Evolutionary conservation across 2,113 vertebrate genomes (phyloP).

Genomic region (Callionymus lyra): DNA sequence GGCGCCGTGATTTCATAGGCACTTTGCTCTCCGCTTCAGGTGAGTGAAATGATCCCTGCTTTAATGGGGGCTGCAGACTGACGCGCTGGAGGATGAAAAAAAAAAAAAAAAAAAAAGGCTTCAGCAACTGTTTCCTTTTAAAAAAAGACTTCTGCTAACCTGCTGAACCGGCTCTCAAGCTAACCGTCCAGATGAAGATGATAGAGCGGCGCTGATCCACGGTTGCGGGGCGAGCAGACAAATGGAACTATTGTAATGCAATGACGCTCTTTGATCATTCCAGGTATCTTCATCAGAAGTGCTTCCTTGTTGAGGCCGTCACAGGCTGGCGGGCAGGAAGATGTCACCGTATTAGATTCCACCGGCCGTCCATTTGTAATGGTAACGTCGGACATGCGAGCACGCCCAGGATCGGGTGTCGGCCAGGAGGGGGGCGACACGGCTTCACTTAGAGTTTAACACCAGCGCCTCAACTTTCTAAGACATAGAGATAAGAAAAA

Average conservation of each 20-base stretch:
- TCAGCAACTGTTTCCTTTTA: too few species aligned
- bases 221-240: too few species aligned
- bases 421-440: not conserved
- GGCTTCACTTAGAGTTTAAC: not conserved
- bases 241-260: slow-evolving; percentile 56
- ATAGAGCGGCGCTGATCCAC: too few species aligned
- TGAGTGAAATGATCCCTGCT: slow-evolving; percentile 47
- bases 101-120: not conserved
- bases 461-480: not conserved
- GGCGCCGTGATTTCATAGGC: slow-evolving; percentile 55
- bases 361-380: slow-evolving; percentile 18
- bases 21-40: slow-evolving; percentile 39
- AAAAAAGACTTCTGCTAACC: not conserved
- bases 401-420: slow-evolving; percentile 2
- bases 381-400: slow-evolving; percentile 23
- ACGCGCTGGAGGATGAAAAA: slow-evolving; percentile 24
- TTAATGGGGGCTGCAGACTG: slow-evolving; percentile 34
- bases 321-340: slow-evolving; percentile 26
- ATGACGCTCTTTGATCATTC: slow-evolving; percentile 51
- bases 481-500: too few species aligned
- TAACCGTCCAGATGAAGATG: slow-evolving; percentile 55
- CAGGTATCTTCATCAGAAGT: slow-evolving; percentile 50
- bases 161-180: slow-evolving; percentile 43
- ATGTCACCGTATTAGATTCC: slow-evolving; percentile 30
- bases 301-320: slow-evolving; percentile 43